phyloP scores from a whole-genome alignment of 2,797 vertebrate species.

The Erethizon dorsatum region DNA sequence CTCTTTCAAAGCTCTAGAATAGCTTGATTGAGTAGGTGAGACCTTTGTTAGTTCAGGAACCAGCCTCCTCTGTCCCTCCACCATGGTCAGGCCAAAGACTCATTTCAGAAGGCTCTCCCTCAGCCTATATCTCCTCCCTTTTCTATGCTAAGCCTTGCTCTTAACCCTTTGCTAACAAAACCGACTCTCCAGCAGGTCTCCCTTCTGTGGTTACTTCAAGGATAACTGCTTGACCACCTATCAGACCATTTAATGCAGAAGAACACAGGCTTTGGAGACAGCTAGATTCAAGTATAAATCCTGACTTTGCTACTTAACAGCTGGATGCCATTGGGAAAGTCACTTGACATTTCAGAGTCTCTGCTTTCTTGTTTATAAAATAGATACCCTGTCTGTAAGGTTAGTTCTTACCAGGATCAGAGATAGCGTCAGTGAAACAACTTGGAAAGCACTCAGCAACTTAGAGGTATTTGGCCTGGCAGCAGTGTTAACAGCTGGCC shows the following conservation, averaged over 20 bases:
- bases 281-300: background rate
- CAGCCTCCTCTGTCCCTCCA: background rate
- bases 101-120: background rate
- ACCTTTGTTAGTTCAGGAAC: conserved; percentile 8
- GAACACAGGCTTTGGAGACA: background rate
- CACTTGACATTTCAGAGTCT: conserved; percentile 12
- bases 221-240: background rate
- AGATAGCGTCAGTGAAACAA: background rate
- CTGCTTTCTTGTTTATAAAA: conserved; percentile 39
- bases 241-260: background rate
- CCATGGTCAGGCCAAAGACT: background rate
- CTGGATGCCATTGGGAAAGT: background rate
- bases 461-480: background rate
- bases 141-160: background rate
- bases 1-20: conserved; percentile 55
- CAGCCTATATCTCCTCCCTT: background rate
- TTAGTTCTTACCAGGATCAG: background rate
- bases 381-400: background rate
- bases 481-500: background rate
- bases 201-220: background rate
- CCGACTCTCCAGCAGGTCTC: background rate
- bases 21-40: conserved; percentile 2
- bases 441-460: background rate
- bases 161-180: background rate
- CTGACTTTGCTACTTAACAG: background rate